Conservation (phyloP, 2,797 vertebrate genomes). For the Craterocephalus amniculus region DNA sequence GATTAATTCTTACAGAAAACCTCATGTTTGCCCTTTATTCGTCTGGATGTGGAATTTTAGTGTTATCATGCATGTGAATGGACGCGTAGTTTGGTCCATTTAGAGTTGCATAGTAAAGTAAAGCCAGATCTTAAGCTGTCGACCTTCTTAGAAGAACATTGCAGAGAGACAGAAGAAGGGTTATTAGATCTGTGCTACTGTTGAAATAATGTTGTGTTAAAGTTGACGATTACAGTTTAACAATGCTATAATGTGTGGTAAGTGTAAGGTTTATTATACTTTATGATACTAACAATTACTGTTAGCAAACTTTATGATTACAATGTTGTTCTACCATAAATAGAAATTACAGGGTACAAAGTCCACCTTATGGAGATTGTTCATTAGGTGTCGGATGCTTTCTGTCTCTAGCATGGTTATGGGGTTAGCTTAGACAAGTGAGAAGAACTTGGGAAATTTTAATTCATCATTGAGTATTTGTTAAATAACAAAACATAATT, state of each 20-base stretch:
- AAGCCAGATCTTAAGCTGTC: slow-evolving; percentile 32
- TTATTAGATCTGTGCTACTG: background rate
- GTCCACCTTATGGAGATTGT: too few relatives aligned
- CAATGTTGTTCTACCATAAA: too few relatives aligned
- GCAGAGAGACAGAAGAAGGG: background rate
- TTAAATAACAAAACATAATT: too few relatives aligned
- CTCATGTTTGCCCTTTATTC: slow-evolving; percentile 39
- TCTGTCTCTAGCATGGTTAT: background rate
- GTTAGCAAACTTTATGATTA: too few relatives aligned
- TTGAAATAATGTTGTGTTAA: background rate
- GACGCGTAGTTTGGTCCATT: slow-evolving; percentile 42
- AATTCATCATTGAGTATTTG: too few relatives aligned
- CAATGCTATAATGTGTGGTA: too few relatives aligned
- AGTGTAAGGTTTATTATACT: too few relatives aligned
- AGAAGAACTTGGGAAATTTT: too few relatives aligned
- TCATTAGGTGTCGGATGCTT: too few relatives aligned
- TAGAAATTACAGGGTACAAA: too few relatives aligned
- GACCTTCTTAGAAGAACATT: slow-evolving; percentile 32
- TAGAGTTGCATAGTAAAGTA: slow-evolving; percentile 34
- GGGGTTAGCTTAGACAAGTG: background rate
- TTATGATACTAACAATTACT: too few relatives aligned
- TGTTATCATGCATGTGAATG: slow-evolving; percentile 26
- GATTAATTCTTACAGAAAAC: slow-evolving; percentile 46
- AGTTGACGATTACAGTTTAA: too few relatives aligned
- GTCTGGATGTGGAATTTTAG: slow-evolving; percentile 49